phyloP scores from a whole-genome alignment of 2,888 invertebrate species.

The Cephus nigrinus region DNA sequence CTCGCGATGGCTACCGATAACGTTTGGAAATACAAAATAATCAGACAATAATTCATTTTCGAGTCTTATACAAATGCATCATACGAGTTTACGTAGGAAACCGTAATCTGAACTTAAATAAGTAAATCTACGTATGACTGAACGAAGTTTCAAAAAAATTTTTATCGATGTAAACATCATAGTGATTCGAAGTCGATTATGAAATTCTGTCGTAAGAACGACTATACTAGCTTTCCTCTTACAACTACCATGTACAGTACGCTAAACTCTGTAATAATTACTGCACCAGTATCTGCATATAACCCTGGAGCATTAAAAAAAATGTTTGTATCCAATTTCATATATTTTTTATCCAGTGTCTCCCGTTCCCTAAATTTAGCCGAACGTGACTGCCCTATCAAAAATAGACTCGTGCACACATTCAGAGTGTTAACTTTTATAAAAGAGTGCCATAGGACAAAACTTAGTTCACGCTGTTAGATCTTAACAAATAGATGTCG shows the following conservation, averaged over 20 bases:
- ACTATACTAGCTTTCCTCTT: background rate
- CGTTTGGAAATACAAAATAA: background rate
- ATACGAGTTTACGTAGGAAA: background rate
- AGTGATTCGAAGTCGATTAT: background rate
- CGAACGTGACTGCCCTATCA: too few species aligned
- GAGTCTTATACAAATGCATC: background rate
- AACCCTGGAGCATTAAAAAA: background rate
- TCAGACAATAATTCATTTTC: background rate
- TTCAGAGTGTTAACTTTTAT: background rate
- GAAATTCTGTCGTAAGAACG: background rate
- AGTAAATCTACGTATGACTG: too few species aligned
- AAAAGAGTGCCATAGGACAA: background rate
- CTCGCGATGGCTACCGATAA: background rate
- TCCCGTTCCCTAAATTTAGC: too few species aligned
- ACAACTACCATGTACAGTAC: background rate
- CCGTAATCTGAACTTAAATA: too few species aligned
- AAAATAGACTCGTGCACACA: background rate
- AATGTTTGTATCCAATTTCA: background rate
- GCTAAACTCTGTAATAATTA: background rate
- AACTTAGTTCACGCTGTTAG: background rate
- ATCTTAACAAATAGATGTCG: slow-evolving; percentile 17
- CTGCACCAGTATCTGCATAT: background rate
- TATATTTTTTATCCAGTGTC: background rate
- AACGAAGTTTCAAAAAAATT: background rate
- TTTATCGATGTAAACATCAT: background rate